Base-by-base conservation (phyloP, 1,140 invertebrate species). In the Cotesia typhae region DNA sequence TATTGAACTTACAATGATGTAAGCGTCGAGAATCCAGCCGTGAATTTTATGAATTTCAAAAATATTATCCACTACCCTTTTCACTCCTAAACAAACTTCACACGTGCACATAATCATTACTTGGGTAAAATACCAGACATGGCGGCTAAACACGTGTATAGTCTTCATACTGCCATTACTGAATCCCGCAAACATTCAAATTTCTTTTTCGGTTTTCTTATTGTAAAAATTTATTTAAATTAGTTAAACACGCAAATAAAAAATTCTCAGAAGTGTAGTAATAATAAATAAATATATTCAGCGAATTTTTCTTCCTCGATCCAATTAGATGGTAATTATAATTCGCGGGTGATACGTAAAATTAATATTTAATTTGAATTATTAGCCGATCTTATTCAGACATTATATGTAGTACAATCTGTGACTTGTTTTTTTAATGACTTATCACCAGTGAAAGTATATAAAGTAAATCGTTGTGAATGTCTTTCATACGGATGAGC, bases 1-100 rank as follows among this genome's bases (percentile, higher is more conserved):
- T 28, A 1, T 28, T 2, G 3, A 28, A 85, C 84, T 36, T 79
- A 87, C 85, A 81, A 87, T 80, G 1, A 87, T 78, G 52, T 85
- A 87, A 55, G 83, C 78, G 67, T 87, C 81, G 57, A 87, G 65
- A 57, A 87, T 64, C 84, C 84, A 87, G 7, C 80, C 76, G 69
- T 86, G 85, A 57, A 79, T 59, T 6, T 84, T 74, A 63, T 87
- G 59, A 61, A 82, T 70, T 3, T 41, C 35, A 71, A 83, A 81
- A 72, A 84, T 83, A 66, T 81, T 75, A 20, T 81, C 71, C 36
- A 85, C 68, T 4, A 73, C 77, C 28, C 36, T 14, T 38, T 78
- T 76, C 53, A 80, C 74, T 75, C 66, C 72, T 0, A 53, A 66
- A 59, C 84, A 86, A 28, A 70, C 71, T 14, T 67, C 71, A 72